Conservation (phyloP, 2,797 vertebrate genomes). For the Cyprinella venusta region DNA sequence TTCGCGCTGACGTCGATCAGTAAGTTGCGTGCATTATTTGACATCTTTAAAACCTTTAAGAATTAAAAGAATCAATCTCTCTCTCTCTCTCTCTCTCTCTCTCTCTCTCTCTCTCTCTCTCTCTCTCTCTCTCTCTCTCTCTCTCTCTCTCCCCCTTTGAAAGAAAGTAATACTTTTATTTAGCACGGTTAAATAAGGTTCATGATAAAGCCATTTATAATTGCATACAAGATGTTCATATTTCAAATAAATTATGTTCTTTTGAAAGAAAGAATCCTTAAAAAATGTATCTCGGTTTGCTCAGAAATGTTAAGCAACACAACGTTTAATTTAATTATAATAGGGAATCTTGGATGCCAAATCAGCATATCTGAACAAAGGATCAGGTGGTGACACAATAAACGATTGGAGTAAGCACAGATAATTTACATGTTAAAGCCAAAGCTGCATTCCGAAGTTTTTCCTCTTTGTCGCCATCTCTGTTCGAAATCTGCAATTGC, state of each 20-base stretch:
- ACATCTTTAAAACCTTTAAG: not conserved
- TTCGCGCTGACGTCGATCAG: constrained; percentile 36
- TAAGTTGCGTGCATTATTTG: constrained; percentile 48
- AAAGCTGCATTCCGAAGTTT: no score
- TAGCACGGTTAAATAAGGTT: no score
- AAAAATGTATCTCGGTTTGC: not conserved
- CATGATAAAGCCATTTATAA: not conserved
- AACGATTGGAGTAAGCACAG: no score
- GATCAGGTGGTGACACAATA: not conserved
- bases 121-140: not conserved
- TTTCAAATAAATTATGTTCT: not conserved
- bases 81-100: not conserved
- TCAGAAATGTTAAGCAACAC: not conserved
- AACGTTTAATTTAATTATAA: not conserved
- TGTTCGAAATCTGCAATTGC: no score
- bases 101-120: not conserved
- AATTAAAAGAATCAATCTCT: not conserved
- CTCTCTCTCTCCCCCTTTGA: not conserved
- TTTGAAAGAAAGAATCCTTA: not conserved
- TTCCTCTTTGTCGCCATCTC: no score
- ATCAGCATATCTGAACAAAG: not conserved
- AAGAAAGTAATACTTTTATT: not conserved
- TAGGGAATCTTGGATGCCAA: not conserved
- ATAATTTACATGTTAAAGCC: no score
- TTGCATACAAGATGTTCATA: not conserved